Conservation (phyloP, 1,140 invertebrate genomes). For the Plutomurus gul region DNA sequence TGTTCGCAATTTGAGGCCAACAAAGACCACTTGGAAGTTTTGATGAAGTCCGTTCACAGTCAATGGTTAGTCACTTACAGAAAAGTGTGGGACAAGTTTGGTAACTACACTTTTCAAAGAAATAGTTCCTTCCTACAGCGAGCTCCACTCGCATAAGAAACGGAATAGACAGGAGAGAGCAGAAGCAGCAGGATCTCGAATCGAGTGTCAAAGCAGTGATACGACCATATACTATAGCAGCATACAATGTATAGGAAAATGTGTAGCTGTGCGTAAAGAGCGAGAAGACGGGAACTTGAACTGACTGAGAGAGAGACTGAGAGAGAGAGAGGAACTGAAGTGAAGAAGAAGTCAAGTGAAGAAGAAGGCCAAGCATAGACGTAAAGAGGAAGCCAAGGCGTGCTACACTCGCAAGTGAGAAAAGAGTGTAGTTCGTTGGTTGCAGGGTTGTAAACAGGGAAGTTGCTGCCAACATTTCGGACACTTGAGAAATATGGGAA, state of each 20-base stretch:
- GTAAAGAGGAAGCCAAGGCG: neutral
- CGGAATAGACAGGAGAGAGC: neutral
- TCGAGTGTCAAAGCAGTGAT: neutral
- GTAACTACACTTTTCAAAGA: too few relatives aligned
- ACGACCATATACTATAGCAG: neutral
- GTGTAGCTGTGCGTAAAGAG: neutral
- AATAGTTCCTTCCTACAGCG: too few relatives aligned
- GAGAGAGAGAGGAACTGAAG: neutral
- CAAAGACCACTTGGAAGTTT: too few relatives aligned
- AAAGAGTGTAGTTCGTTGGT: slow-evolving; percentile 31
- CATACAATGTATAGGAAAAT: neutral
- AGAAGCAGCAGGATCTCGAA: neutral
- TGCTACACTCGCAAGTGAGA: slow-evolving; percentile 25
- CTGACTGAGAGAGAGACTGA: neutral
- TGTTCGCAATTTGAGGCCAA: too few relatives aligned
- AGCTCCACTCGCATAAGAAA: neutral
- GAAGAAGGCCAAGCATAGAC: too few relatives aligned
- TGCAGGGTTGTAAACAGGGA: too few relatives aligned
- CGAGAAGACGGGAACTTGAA: neutral
- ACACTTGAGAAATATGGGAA: too few relatives aligned
- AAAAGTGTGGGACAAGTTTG: too few relatives aligned
- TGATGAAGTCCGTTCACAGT: too few relatives aligned
- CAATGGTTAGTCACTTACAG: too few relatives aligned
- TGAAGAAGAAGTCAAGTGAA: neutral
- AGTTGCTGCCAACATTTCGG: too few relatives aligned